A percentile compares a stretch with the other conserved stretches of the same genome.
phyloP scores from a whole-genome alignment of 2,797 vertebrate genomes.

The Natrix natrix region DNA sequence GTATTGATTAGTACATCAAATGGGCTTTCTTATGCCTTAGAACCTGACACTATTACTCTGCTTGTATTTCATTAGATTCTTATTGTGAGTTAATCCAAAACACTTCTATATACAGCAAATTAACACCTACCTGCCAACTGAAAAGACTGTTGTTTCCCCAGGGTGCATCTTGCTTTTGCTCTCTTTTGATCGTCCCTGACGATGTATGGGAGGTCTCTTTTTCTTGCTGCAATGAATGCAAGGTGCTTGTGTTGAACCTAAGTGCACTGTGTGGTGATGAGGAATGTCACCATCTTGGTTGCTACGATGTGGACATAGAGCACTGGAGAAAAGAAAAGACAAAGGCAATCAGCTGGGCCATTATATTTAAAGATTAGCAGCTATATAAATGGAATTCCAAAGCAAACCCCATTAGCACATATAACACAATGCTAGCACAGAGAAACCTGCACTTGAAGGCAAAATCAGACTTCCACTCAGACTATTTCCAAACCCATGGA shows the following conservation, averaged over 20 bases:
- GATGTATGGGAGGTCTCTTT: slow-evolving; percentile 79
- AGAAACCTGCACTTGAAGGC: background rate
- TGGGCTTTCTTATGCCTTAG: background rate
- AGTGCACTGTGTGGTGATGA: slow-evolving; percentile 91
- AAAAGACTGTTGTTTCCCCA: slow-evolving; percentile 90
- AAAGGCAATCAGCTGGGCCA: accelerated
- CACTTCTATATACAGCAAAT: background rate
- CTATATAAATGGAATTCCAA: background rate
- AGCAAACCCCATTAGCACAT: background rate
- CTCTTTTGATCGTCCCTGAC: slow-evolving; percentile 81
- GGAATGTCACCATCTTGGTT: slow-evolving; percentile 78
- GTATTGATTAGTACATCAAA: background rate
- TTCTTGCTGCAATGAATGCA: slow-evolving; percentile 87
- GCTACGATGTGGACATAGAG: slow-evolving; percentile 78
- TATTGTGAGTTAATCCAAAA: background rate
- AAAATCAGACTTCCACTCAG: background rate
- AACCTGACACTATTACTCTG: background rate
- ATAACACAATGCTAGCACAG: background rate
- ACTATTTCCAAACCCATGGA: background rate
- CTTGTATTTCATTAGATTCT: background rate
- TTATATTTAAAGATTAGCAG: background rate
- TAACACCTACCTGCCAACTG: slow-evolving; percentile 92
- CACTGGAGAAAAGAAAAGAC: slow-evolving; percentile 48
- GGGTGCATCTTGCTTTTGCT: slow-evolving; percentile 78
- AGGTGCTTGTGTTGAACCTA: slow-evolving; percentile 81